These are phyloP conservation scores for Strix aluco DNA, from an alignment of 2,113 vertebrate genomes.

Conservation along the genomic window DNA sequence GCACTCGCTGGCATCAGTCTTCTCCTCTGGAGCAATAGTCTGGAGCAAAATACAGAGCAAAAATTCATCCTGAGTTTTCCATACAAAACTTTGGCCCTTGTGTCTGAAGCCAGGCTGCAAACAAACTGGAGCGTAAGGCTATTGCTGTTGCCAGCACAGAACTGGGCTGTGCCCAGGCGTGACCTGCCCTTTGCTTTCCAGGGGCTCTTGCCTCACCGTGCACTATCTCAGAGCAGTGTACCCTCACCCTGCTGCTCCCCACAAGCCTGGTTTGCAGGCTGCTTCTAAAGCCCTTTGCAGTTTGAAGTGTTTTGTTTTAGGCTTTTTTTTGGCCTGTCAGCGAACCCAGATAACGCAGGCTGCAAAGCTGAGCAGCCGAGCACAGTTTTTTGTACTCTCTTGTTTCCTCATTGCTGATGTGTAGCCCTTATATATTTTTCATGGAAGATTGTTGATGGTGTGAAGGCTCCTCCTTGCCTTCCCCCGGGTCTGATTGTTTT, in stretches of 20 bases:
- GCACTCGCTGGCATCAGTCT: background rate
- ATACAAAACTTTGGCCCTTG: background rate
- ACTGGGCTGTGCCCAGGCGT: rapidly evolving
- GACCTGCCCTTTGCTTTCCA: background rate
- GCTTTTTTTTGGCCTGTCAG: background rate
- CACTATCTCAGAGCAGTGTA: rapidly evolving
- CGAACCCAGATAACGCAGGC: background rate
- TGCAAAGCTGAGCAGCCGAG: background rate
- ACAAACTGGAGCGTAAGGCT: rapidly evolving
- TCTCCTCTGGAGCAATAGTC: background rate
- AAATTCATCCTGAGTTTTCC: background rate
- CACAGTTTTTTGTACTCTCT: background rate
- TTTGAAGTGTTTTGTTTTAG: background rate
- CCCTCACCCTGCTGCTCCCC: background rate
- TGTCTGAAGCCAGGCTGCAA: background rate
- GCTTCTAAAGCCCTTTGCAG: background rate
- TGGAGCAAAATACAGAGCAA: background rate
- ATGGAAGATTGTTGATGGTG: background rate
- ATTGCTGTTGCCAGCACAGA: background rate
- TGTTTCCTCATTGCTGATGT: background rate
- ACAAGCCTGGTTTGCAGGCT: background rate
- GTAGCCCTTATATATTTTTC: background rate
- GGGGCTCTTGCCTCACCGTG: background rate
- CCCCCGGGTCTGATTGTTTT: background rate
- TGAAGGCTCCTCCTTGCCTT: background rate